Base-by-base conservation (phyloP, 2,888 invertebrate genomes). In the Tyria jacobaeae region DNA sequence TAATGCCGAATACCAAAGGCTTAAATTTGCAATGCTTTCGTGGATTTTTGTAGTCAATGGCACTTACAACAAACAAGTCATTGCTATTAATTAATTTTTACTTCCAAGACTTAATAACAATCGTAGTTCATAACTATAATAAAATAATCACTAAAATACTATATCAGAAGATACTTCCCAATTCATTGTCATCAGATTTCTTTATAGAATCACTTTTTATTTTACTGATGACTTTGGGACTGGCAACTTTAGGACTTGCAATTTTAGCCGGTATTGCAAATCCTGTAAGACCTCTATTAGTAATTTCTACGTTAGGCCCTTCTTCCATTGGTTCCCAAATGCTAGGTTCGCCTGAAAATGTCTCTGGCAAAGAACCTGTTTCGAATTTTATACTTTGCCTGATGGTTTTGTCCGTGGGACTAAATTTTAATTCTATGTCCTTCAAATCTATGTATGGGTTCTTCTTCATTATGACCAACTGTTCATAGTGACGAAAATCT, bases 381-480 rank as follows among this genome's bases (percentile, higher is more conserved):
- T 81, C 79, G 53, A 81, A 77, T 41, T 76, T 82, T 10, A 81
- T 63, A 70, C 85, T 90, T 60, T 90, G 86, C 37, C 89, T 80
- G 0, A 67, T 68, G 59, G 85, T 86, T 79, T 89, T 89, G 52
- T 66, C 75, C 2, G 78, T 57, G 1, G 88, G 86, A 53, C 85
- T 85, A 58, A 81, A 88, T 71, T 87, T 89, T 52, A 82, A 72
- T 60, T 91, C 89, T 15, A 91, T 75, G 55, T 92, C 90, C 48
- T 90, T 89, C 2, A 90, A 64, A 66, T 94, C 93, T 39, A 94
- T 73, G 71, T 88, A 94, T 0, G 93, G 93, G 75, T 92, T 89
- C 68, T 94, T 94, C 66, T 94, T 94, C 89, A 89, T 90, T 15
- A 93, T 89, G 12, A 94, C 92, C 34, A 92, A 70, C 70, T 89